phyloP scores from a whole-genome alignment of 2,888 invertebrate species.

The Diaprepes abbreviatus region DNA sequence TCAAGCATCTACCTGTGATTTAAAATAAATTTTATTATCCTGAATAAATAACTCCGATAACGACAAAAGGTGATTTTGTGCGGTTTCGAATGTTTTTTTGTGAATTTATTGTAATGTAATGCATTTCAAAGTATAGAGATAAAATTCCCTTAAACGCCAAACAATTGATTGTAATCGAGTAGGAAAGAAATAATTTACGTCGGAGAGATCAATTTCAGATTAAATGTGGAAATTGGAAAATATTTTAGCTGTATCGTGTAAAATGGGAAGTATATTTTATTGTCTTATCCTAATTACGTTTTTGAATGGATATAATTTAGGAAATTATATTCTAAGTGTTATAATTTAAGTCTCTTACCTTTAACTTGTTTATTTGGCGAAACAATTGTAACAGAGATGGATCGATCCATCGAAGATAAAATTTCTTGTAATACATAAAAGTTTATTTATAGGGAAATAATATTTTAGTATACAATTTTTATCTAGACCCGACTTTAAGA shows the following conservation, averaged over 20 bases:
- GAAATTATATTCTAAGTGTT: neutral
- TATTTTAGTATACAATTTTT: too few relatives aligned
- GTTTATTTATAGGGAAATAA: too few relatives aligned
- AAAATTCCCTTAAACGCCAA: slow-evolving; percentile 42
- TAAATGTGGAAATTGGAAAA: slow-evolving; percentile 40
- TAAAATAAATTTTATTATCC: slow-evolving; percentile 46
- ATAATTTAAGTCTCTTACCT: too few relatives aligned
- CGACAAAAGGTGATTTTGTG: slow-evolving; percentile 27
- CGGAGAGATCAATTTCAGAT: slow-evolving; percentile 44
- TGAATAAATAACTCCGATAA: slow-evolving; percentile 47
- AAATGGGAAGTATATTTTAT: slow-evolving; percentile 1
- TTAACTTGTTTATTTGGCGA: too few relatives aligned
- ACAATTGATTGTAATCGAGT: slow-evolving; percentile 37
- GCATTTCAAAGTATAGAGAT: slow-evolving; percentile 37
- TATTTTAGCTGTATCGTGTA: slow-evolving; percentile 29
- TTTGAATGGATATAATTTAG: slow-evolving; percentile 8
- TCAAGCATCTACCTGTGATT: slow-evolving; percentile 46
- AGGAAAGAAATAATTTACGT: slow-evolving; percentile 41
- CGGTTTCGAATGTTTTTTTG: slow-evolving; percentile 37
- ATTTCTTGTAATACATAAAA: too few relatives aligned
- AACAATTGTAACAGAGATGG: too few relatives aligned
- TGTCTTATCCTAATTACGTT: slow-evolving; percentile 19
- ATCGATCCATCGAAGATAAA: too few relatives aligned
- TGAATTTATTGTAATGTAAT: slow-evolving; percentile 37
- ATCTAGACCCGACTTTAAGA: too few relatives aligned